Percentiles rank a stretch among this genome's conserved stretches.
These are phyloP conservation scores for Galeopterus variegatus DNA, from an alignment of 2,113 vertebrate genomes.

Conservation along the genomic window DNA sequence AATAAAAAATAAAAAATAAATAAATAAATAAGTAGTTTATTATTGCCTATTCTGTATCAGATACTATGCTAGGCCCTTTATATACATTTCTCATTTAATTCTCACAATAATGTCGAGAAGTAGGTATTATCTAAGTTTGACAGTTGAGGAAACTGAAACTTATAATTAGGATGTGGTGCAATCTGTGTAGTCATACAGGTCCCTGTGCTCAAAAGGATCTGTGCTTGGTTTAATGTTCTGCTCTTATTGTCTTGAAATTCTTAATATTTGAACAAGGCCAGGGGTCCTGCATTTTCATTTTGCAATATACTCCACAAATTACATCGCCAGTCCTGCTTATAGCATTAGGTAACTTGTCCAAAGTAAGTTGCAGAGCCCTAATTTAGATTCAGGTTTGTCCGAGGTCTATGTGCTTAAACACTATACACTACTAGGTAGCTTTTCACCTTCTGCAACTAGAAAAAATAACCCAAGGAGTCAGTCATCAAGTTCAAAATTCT, in stretches of 20 bases:
- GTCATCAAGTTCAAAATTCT: slow-evolving; percentile 35
- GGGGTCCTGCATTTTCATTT: neutral
- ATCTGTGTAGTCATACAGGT: neutral
- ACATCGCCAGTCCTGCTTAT: neutral
- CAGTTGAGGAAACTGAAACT: slow-evolving; percentile 28
- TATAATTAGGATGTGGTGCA: neutral
- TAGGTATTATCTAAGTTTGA: slow-evolving; percentile 33
- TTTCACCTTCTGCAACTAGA: slow-evolving; percentile 32
- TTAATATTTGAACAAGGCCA: slow-evolving; percentile 1
- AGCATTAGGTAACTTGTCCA: neutral
- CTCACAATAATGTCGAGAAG: neutral
- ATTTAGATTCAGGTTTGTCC: slow-evolving; percentile 47
- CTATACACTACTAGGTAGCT: neutral
- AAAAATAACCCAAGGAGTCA: slow-evolving; percentile 43
- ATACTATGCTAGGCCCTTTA: neutral
- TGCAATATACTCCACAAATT: slow-evolving; percentile 4
- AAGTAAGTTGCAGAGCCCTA: slow-evolving; percentile 12
- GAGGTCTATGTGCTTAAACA: slow-evolving; percentile 26
- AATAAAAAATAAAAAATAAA: no score
- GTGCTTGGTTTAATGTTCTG: neutral
- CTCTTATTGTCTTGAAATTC: slow-evolving; percentile 42
- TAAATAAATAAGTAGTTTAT: no score
- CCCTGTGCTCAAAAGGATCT: neutral
- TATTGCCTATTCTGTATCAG: neutral
- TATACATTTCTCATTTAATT: neutral